A percentile compares a stretch with the other conserved stretches of the same genome.
These are phyloP conservation scores for Ploceus nigricollis DNA, from an alignment of 2,113 vertebrate species.

Conservation along the genomic window DNA sequence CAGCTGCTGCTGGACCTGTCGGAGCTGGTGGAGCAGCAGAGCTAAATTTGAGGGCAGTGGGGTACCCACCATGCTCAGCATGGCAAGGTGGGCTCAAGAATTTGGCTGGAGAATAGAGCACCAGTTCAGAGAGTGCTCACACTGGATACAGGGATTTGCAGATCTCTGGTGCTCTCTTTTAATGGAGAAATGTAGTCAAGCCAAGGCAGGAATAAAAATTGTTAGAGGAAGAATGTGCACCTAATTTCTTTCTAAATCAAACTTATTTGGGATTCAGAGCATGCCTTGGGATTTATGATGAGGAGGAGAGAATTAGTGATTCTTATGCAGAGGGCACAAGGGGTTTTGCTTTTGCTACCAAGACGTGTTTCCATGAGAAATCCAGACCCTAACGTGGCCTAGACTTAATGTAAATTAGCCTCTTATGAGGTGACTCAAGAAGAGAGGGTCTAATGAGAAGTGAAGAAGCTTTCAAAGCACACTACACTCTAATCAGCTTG, in stretches of 20 bases:
- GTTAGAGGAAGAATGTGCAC: neutral
- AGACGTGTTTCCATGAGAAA: slow-evolving; percentile 9
- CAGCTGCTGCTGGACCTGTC: neutral
- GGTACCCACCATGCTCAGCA: fast-evolving
- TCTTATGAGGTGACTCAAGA: neutral
- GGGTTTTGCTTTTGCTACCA: neutral
- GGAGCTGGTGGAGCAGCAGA: fast-evolving
- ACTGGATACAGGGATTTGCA: neutral
- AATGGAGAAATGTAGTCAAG: neutral
- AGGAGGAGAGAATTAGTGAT: neutral
- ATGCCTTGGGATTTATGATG: neutral
- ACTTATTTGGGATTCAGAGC: slow-evolving; percentile 15
- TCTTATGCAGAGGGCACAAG: neutral
- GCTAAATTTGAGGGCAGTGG: neutral
- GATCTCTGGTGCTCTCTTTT: neutral
- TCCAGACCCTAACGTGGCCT: neutral
- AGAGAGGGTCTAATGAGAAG: slow-evolving; percentile 22
- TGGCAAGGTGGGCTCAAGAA: neutral
- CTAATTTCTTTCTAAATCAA: neutral
- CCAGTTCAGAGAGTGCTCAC: neutral
- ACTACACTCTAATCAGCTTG: neutral
- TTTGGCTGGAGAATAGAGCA: neutral
- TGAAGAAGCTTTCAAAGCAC: slow-evolving; percentile 45
- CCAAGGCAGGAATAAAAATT: neutral
- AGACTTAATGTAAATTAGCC: slow-evolving; percentile 10